Conservation (phyloP, 2,113 vertebrate genomes). For the Nyctibius bracteatus region DNA sequence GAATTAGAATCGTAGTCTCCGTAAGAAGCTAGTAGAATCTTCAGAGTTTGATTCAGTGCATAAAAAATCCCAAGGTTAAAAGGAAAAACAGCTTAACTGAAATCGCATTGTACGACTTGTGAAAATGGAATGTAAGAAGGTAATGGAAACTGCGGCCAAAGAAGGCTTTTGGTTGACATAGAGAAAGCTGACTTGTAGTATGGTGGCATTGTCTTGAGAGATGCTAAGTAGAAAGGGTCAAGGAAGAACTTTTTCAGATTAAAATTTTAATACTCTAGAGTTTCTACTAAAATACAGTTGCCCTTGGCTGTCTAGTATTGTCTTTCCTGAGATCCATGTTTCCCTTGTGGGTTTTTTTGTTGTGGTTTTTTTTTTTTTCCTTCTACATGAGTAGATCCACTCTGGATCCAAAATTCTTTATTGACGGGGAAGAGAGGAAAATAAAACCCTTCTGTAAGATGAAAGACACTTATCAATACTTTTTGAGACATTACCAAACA, state of each 20-base stretch:
- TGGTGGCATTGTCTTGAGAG: background rate
- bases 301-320: background rate
- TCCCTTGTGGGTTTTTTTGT: background rate
- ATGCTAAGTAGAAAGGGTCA: background rate
- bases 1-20: background rate
- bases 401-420: background rate
- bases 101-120: fast-evolving
- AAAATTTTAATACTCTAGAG: background rate
- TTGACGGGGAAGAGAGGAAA: background rate
- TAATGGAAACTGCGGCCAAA: background rate
- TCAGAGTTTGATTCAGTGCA: background rate
- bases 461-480: background rate
- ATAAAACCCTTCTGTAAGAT: background rate
- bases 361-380: no score
- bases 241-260: background rate
- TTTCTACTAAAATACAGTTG: background rate
- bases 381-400: background rate
- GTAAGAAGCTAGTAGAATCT: background rate
- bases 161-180: background rate
- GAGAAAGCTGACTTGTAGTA: background rate
- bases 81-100: background rate
- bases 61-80: background rate
- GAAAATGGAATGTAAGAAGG: background rate
- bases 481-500: background rate
- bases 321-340: background rate